phyloP scores from a whole-genome alignment of 2,888 invertebrate genomes.

The Tupiocoris notatus region DNA sequence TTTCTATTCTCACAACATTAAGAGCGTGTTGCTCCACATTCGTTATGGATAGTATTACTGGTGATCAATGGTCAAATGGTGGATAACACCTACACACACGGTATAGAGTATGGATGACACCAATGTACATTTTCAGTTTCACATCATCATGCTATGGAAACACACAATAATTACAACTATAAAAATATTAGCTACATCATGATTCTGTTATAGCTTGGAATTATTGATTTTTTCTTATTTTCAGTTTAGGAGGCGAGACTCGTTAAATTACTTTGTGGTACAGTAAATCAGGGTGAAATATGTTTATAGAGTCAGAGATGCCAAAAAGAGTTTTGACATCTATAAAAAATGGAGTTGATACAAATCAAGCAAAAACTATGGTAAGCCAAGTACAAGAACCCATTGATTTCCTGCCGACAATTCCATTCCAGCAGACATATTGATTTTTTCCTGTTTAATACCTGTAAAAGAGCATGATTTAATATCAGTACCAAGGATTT shows the following conservation, averaged over 20 bases:
- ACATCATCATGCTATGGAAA: neutral
- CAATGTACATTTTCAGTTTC: no score
- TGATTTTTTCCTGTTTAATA: conserved; percentile 11
- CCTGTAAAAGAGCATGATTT: conserved; percentile 23
- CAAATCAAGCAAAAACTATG: neutral
- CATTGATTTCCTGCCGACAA: neutral
- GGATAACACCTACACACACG: no score
- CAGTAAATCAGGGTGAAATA: neutral
- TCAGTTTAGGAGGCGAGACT: neutral
- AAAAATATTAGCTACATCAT: neutral
- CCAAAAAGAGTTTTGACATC: neutral
- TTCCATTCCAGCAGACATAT: neutral
- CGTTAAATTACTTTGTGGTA: neutral
- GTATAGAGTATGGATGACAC: no score
- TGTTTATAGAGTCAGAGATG: no score
- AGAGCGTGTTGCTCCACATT: no score
- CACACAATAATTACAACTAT: neutral
- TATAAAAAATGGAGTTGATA: neutral
- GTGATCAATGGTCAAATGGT: no score
- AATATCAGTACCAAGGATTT: no score
- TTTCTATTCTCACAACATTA: no score
- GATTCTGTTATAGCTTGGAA: neutral
- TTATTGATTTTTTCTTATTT: neutral
- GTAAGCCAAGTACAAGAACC: neutral
- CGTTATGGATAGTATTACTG: no score